Base-by-base conservation (phyloP, 2,888 invertebrate species). In the Tridacna crocea region DNA sequence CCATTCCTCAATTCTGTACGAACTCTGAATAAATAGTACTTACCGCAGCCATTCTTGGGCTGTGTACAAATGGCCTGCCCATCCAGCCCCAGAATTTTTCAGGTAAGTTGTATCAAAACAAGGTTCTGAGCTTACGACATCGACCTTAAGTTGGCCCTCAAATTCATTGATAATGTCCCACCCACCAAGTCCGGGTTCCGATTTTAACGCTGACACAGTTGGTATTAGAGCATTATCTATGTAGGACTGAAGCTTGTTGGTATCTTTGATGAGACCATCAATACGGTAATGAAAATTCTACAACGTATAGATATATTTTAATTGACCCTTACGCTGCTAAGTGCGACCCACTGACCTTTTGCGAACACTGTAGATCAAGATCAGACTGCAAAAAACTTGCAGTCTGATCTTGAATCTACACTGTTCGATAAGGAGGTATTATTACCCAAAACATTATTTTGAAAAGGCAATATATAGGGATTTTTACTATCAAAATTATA, bases 121-220 rank as follows among this genome's bases (percentile, higher is more conserved):
- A 0, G 85, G 86, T 11, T 90, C 87, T 0, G 60, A 17, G 72
- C 83, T 76, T 0, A 61, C 26, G 63, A 55, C 58, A 15, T 76
- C 83, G 4, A 81, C 48, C 47, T 58, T 82, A 8, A 89, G 72
- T 47, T 82, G 75, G 24, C 90, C 89, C 76, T 88, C 90, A 15
- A 84, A 82, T 55, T 90, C 88, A 72, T 90, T 89, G 27, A 87
- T 87, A 58, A 90, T 89, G 68, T 90, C 90, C 88, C 88, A 90
- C 0, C 87, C 90, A 17, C 87, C 90, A 10, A 90, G 79, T n/a
- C 83, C 85, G 3, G 82, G 84, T 48, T 89, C 84, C 27, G 83
- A 77, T 58, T 88, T 88, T 10, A 90, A 70, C 0, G 84, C 90
- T 12, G 58, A 75, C 4, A 88, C 88, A 79, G 87, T 82, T 2